Evolutionary conservation across 2,888 invertebrate species (phyloP).

Genomic region (Orchesella flavescens): DNA sequence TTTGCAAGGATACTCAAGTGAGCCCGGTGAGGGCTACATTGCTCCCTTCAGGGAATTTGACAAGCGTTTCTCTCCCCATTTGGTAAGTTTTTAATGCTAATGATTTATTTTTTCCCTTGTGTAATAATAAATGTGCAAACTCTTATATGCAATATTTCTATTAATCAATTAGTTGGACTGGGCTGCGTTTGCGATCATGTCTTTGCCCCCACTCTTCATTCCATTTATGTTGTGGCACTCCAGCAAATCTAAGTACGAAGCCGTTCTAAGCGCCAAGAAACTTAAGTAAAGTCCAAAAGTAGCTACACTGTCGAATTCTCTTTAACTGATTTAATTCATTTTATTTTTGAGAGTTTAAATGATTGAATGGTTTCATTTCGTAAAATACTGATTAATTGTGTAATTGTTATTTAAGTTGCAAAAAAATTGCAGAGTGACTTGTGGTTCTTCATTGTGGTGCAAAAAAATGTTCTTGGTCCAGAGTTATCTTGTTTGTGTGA

Average conservation of each 20-base stretch:
- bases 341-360: too few species aligned
- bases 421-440: too few species aligned
- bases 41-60: conserved; percentile 94
- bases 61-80: conserved; percentile 96
- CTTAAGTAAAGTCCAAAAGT: conserved; percentile 62
- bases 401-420: too few species aligned
- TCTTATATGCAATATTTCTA: conserved; percentile 65
- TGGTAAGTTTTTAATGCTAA: conserved; percentile 77
- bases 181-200: conserved; percentile 97
- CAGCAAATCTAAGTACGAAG: conserved; percentile 94
- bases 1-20: conserved; percentile 78
- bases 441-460: too few species aligned
- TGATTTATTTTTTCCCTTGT: neutral
- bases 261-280: conserved; percentile 70
- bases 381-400: too few species aligned
- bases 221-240: conserved; percentile 95
- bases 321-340: neutral
- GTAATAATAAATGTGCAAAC: neutral
- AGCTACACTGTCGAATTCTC: neutral
- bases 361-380: too few species aligned
- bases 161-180: conserved; percentile 84
- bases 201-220: conserved; percentile 93
- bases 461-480: too few species aligned
- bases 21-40: conserved; percentile 96
- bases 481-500: too few species aligned